Evolutionary conservation across 2,113 vertebrate genomes (phyloP), one percentile per base, ranked within the genome.

Genomic region (Malurus alboscapulatus): DNA sequence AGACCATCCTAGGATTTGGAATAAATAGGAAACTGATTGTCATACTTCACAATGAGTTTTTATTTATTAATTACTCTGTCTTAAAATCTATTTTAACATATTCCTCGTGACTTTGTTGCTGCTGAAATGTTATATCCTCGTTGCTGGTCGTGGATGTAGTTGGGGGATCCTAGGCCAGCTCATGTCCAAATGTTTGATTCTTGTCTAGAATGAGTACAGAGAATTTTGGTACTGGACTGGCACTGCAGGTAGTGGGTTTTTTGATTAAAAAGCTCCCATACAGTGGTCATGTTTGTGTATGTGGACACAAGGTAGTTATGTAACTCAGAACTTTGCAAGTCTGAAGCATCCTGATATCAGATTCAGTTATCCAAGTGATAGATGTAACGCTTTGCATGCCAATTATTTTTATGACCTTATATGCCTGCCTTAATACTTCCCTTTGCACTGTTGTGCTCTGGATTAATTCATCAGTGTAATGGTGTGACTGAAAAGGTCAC

Each of bases 221-320:
- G 7, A 5, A 20, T 32, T 81, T 85, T 21, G 3, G 19, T 51
- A 27, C 7, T 21, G 34, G 40, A 27, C 19, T 57, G 12, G 24
- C 26, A n/a, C 18, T 62, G 34, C 44, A 44, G n/a, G 16, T n/a
- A 48, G 32, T 6, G 8, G 14, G 1, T 2, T 34, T 26, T 79
- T 62, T 38, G 55, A 24, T 50, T 30, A n/a, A 22, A 9, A 53
- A 36, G 6, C 7, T 1, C 3, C 9, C n/a, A 55, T 19, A 17
- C 8, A 58, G 9, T 17, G 12, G 8, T 48, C 0, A 24, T 30
- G 32, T 69, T 2, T 25, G 14, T 79, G 18, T 17, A 24, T 59
- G 12, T 54, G 73, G 40, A 14, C 4, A 2, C 21, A 16, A 51
- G 11, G 5, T 1, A 0, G 2, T 47, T 48, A 7, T 11, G 11